phyloP scores from a whole-genome alignment of 1,140 invertebrate species.

The Armadillidium nasatum region DNA sequence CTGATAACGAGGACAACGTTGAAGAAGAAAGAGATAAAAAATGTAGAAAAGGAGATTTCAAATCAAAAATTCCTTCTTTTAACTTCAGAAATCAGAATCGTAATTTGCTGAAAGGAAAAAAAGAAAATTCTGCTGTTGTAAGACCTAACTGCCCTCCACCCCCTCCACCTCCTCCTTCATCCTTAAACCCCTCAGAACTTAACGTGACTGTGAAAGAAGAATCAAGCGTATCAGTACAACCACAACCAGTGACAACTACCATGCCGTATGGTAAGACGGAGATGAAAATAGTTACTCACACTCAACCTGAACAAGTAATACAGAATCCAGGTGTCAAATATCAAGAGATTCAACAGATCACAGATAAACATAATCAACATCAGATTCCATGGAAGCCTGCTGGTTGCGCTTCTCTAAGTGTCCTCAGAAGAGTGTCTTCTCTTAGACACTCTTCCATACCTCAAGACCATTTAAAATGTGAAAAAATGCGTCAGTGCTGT shows the following conservation, averaged over 20 bases:
- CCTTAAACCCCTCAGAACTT: no score
- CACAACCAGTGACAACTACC: background rate
- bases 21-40: no score
- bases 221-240: no score
- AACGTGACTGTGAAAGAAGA: no score
- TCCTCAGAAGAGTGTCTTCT: background rate
- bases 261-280: background rate
- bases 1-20: no score
- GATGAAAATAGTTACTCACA: background rate
- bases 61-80: background rate
- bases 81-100: background rate
- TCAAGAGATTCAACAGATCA: no score
- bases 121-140: no score
- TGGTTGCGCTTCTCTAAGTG: background rate
- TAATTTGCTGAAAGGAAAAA: background rate
- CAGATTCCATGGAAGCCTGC: background rate
- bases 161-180: no score
- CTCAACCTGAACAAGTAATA: background rate
- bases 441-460: background rate
- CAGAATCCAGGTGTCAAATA: background rate
- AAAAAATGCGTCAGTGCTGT: background rate
- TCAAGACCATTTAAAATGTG: background rate
- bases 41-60: background rate
- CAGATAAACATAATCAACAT: background rate
- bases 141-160: no score